Evolutionary conservation across 2,797 vertebrate genomes (phyloP).

Genomic region (Myotis findleyi): DNA sequence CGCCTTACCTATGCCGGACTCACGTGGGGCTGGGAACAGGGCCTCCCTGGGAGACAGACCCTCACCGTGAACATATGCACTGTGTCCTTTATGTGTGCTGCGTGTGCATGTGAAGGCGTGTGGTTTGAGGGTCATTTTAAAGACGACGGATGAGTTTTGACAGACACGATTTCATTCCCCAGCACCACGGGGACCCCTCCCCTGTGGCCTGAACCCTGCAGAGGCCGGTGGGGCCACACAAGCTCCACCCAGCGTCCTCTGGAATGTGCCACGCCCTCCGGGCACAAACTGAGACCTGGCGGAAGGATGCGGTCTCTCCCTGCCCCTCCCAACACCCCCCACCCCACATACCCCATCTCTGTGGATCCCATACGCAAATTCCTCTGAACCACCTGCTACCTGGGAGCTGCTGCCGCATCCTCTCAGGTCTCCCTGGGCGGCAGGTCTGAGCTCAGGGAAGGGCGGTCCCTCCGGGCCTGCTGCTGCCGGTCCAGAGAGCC

Average conservation of each 20-base stretch:
- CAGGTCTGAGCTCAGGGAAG: neutral
- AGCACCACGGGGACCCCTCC: neutral
- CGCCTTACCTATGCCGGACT: neutral
- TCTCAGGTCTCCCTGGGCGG: neutral
- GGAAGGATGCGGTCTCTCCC: neutral
- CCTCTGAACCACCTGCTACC: constrained; percentile 56
- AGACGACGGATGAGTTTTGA: neutral
- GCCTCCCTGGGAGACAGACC: neutral
- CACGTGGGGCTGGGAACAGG: neutral
- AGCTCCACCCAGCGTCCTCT: neutral
- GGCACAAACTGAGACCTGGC: neutral
- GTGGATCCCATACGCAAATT: neutral
- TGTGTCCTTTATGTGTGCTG: neutral
- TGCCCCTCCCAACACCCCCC: neutral
- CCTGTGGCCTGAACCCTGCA: neutral
- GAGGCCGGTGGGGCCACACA: neutral
- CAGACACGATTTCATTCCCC: no score
- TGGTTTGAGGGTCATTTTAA: constrained; percentile 16
- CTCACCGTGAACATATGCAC: neutral
- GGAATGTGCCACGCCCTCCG: constrained; percentile 75
- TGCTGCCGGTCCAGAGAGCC: neutral
- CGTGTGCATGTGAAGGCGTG: neutral
- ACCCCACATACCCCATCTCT: neutral
- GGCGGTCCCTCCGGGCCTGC: constrained; percentile 1
- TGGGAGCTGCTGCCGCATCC: neutral